Conservation (phyloP, 2,797 vertebrate species). For the Sebastes steindachneri region DNA sequence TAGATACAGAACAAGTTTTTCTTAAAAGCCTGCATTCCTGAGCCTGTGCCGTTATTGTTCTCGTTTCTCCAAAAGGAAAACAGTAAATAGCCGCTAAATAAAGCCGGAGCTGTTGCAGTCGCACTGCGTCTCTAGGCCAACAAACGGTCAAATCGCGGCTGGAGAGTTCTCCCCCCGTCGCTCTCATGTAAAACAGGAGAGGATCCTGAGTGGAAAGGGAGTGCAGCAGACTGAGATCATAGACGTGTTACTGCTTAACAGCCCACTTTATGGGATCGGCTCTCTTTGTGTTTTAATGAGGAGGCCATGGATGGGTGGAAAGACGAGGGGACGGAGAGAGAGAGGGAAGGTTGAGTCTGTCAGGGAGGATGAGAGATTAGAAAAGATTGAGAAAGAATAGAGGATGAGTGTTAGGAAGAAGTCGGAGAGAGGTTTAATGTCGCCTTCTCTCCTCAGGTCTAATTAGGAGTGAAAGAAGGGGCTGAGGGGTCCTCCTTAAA, state of each 20-base stretch:
- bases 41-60: constrained; percentile 3
- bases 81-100: constrained; percentile 35
- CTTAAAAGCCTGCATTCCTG: constrained; percentile 32
- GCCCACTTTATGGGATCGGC: constrained; percentile 65
- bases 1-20: constrained; percentile 7
- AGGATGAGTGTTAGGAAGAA: constrained; percentile 23
- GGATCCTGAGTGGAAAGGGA: constrained; percentile 34
- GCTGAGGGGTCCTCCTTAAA: constrained; percentile 25
- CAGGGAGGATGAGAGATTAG: constrained; percentile 44
- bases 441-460: constrained; percentile 52
- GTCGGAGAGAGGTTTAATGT: constrained; percentile 38
- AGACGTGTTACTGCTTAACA: constrained; percentile 68
- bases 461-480: constrained; percentile 60
- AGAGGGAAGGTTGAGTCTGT: constrained; percentile 11
- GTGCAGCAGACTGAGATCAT: constrained; percentile 64
- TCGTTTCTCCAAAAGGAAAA: constrained; percentile 26
- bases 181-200: constrained; percentile 51
- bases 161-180: constrained; percentile 28
- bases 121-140: constrained; percentile 13
- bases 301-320: constrained; percentile 49
- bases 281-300: constrained; percentile 77
- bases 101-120: constrained; percentile 28
- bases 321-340: constrained; percentile 8
- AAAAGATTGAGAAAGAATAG: constrained; percentile 36
- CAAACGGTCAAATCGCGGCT: constrained; percentile 46